Evolutionary conservation across 2,113 vertebrate genomes (phyloP).

Genomic region (Gadus chalcogrammus): DNA sequence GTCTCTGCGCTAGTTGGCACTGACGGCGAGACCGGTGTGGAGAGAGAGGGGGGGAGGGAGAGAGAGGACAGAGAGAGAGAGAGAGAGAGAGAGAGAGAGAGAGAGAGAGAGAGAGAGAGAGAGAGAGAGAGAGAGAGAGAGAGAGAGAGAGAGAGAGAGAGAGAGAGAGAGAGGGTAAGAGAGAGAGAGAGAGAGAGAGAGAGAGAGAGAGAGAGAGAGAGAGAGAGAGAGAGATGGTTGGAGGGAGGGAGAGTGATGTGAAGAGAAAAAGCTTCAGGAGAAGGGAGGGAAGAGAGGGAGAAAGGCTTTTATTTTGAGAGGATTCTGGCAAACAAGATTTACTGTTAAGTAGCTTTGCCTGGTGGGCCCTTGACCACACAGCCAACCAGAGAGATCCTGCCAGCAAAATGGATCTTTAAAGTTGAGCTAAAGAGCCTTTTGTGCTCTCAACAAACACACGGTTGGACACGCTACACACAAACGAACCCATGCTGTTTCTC

Average conservation of each 20-base stretch:
- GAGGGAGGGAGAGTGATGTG: not conserved
- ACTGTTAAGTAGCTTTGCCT: conserved; percentile 67
- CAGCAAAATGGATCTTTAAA: conserved; percentile 42
- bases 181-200: not conserved
- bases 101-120: too few species aligned
- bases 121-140: conserved; percentile 5
- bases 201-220: conserved; percentile 1
- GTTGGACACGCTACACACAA: conserved; percentile 10
- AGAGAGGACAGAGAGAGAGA: conserved; percentile 5
- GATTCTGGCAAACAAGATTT: conserved; percentile 68
- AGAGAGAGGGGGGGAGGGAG: not conserved
- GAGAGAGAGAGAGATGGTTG: conserved; percentile 5
- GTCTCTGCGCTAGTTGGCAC: conserved; percentile 32
- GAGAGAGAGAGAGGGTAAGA: not conserved
- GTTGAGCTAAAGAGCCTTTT: conserved; percentile 29
- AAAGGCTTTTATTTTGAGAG: conserved; percentile 61
- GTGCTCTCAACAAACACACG: conserved; percentile 26
- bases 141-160: not conserved
- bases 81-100: not conserved
- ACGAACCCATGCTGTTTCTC: not conserved
- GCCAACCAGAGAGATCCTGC: conserved; percentile 35
- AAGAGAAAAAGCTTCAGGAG: not conserved
- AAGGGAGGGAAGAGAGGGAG: not conserved
- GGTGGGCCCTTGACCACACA: conserved; percentile 46
- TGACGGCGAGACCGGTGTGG: conserved; percentile 12